Evolutionary conservation across 2,797 vertebrate genomes (phyloP).

Genomic region (Clarias laeviceps): DNA sequence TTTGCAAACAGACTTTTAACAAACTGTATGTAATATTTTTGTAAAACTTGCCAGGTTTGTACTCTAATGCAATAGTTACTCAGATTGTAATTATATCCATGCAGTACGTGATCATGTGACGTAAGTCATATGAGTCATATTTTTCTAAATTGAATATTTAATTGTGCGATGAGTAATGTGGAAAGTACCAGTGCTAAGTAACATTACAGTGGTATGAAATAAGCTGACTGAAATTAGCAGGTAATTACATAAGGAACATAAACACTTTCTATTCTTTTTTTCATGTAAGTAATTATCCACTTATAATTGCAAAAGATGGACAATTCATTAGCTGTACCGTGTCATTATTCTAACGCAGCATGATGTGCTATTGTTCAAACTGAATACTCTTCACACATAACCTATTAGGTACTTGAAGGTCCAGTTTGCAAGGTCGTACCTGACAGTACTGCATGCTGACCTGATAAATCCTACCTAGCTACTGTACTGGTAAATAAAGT

Average conservation of each 20-base stretch:
- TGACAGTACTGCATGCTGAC: neutral
- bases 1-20: neutral
- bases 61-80: neutral
- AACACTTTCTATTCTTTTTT: neutral
- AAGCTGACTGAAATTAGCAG: neutral
- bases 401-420: neutral
- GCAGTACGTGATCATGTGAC: too few relatives aligned
- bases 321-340: neutral
- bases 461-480: neutral
- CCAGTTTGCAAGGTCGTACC: neutral
- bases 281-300: neutral
- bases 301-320: neutral
- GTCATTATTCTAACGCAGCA: neutral
- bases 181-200: neutral
- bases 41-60: neutral
- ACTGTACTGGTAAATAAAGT: neutral
- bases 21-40: neutral
- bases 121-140: neutral
- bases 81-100: neutral
- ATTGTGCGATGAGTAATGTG: neutral
- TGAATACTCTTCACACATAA: neutral
- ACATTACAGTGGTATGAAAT: too few relatives aligned
- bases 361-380: neutral
- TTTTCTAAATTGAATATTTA: neutral
- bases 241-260: neutral